phyloP scores from a whole-genome alignment of 2,888 invertebrate species.

The Drosophila borealis region DNA sequence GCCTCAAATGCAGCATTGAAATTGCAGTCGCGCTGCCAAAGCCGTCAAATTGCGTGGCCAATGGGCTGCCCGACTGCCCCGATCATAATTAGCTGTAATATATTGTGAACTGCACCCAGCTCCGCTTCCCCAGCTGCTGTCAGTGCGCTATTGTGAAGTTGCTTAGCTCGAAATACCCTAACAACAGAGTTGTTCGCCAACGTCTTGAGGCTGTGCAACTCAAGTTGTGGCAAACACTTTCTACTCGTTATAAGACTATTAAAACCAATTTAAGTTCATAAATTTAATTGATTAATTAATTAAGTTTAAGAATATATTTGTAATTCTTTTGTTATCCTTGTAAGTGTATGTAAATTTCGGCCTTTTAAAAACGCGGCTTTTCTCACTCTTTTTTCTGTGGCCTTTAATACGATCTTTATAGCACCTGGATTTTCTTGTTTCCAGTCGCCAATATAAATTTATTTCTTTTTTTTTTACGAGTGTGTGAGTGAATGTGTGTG shows the following conservation, averaged over 20 bases:
- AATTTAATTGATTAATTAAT: background rate
- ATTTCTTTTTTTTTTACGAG: slow-evolving; percentile 52
- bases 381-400: slow-evolving; percentile 41
- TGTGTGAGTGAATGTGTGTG: slow-evolving; percentile 14
- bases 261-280: no score
- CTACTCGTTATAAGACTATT: no score
- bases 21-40: slow-evolving; percentile 49
- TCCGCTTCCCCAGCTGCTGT: slow-evolving; percentile 16
- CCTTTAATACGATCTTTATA: slow-evolving; percentile 75
- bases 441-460: slow-evolving; percentile 70
- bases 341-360: slow-evolving; percentile 31
- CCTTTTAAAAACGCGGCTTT: background rate
- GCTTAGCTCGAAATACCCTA: slow-evolving; percentile 16
- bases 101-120: slow-evolving; percentile 48
- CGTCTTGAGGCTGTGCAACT: background rate
- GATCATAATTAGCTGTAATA: slow-evolving; percentile 73
- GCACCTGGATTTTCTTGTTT: slow-evolving; percentile 80
- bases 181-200: background rate
- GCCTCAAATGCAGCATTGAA: slow-evolving; percentile 55
- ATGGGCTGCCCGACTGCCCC: slow-evolving; percentile 44
- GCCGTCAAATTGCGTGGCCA: slow-evolving; percentile 69
- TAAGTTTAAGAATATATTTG: background rate
- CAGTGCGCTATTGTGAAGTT: slow-evolving; percentile 21
- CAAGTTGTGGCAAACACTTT: no score
- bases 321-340: background rate